phyloP scores from a whole-genome alignment of 2,113 vertebrate genomes.

The Andinoacara biseriatus region DNA sequence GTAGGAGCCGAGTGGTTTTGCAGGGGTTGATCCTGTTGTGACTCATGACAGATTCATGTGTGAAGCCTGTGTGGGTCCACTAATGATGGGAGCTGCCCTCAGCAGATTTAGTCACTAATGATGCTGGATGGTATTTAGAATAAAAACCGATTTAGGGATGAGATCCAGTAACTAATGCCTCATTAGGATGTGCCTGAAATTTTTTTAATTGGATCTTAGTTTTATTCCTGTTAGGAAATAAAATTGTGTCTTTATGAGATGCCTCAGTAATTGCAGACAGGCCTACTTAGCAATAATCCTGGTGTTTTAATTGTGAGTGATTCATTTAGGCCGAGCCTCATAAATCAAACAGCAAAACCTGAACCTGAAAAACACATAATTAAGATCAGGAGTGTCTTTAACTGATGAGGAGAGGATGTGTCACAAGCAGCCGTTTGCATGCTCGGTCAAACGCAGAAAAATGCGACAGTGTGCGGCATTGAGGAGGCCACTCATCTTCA shows the following conservation, averaged over 20 bases:
- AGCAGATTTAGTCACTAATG: background rate
- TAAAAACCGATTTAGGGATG: background rate
- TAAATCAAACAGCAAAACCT: background rate
- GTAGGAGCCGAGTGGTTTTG: background rate
- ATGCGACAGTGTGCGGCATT: background rate
- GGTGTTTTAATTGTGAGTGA: accelerated
- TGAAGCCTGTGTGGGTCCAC: background rate
- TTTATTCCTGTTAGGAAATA: accelerated
- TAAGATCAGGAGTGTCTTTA: background rate
- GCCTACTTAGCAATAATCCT: accelerated
- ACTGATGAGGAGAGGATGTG: background rate
- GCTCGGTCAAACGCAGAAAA: background rate
- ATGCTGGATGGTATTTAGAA: background rate
- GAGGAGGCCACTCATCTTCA: background rate
- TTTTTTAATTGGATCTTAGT: too few relatives aligned
- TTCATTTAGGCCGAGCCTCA: background rate
- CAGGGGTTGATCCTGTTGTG: accelerated
- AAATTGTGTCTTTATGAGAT: background rate
- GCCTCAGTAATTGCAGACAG: background rate
- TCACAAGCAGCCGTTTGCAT: accelerated
- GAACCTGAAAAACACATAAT: background rate
- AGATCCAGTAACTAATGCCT: background rate
- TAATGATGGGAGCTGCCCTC: background rate
- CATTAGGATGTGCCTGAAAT: too few relatives aligned
- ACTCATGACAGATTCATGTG: background rate